Evolutionary conservation across 2,797 vertebrate species (phyloP).

Genomic region (Xyrichtys novacula): DNA sequence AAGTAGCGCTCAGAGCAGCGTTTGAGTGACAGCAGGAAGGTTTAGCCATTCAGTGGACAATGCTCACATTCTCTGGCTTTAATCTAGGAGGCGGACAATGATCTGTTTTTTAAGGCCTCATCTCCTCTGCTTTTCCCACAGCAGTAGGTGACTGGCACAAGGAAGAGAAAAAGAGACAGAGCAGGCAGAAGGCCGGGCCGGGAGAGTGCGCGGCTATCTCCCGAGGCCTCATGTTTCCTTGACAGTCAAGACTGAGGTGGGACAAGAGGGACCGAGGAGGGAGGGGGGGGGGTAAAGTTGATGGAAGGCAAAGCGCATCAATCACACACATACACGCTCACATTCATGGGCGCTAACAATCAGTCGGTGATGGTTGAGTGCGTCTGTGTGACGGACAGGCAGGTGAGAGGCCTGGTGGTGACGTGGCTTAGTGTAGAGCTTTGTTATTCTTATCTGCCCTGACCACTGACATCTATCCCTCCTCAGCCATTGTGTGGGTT

Average conservation of each 20-base stretch:
- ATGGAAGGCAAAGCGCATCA: conserved; percentile 89
- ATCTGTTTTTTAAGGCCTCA: conserved; percentile 99
- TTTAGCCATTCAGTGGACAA: conserved; percentile 99
- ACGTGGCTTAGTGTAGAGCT: conserved; percentile 71
- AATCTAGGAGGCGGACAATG: conserved; percentile 99
- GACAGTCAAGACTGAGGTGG: conserved; percentile 80
- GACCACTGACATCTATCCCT: conserved; percentile 72
- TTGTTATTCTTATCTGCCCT: conserved; percentile 75
- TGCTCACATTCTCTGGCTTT: conserved; percentile 99
- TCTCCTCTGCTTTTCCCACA: conserved; percentile 99
- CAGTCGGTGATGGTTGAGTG: conserved; percentile 86
- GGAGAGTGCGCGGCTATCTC: conserved; percentile 86
- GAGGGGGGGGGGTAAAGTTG: conserved; percentile 59
- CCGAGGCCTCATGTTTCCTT: conserved; percentile 91
- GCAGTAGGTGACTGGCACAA: conserved; percentile 97
- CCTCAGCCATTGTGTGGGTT: conserved; percentile 69
- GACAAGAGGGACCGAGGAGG: conserved; percentile 45
- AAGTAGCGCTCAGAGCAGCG: conserved; percentile 99
- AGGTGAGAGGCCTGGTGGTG: conserved; percentile 86
- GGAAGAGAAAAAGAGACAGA: conserved; percentile 84
- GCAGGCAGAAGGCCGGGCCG: conserved; percentile 63
- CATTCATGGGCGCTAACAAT: conserved; percentile 78
- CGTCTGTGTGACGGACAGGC: conserved; percentile 81
- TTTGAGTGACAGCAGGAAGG: conserved; percentile 99
- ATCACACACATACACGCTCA: conserved; percentile 76